These are phyloP conservation scores for Noturus placidus DNA, from an alignment of 2,113 vertebrate genomes.

Conservation along the genomic window DNA sequence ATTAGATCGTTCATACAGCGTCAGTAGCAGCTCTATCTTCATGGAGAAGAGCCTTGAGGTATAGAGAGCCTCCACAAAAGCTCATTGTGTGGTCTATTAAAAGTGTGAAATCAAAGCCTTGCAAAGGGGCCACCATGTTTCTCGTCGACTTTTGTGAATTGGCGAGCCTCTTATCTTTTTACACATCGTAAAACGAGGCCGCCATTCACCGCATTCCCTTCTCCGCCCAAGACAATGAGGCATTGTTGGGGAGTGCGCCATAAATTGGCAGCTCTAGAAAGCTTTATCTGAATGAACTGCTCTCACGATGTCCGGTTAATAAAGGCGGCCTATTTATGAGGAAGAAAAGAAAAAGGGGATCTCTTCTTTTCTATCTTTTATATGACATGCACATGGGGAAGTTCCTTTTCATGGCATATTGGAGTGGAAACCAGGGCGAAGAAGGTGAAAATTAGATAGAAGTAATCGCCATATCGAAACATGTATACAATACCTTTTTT, in stretches of 20 bases:
- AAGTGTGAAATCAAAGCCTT: constrained; percentile 56
- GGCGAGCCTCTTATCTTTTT: constrained; percentile 55
- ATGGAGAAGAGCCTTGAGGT: constrained; percentile 39
- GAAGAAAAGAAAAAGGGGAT: neutral
- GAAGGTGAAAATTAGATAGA: constrained; percentile 18
- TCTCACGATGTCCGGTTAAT: constrained; percentile 36
- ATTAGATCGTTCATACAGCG: constrained; percentile 56
- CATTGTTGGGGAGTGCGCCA: constrained; percentile 50
- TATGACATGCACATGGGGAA: constrained; percentile 9
- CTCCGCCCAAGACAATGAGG: constrained; percentile 53
- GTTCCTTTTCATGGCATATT: neutral
- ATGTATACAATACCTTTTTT: no score
- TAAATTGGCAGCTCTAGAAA: constrained; percentile 39
- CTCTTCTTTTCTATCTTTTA: constrained; percentile 10
- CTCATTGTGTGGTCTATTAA: constrained; percentile 61
- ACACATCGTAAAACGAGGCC: constrained; percentile 51
- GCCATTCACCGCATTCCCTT: constrained; percentile 48
- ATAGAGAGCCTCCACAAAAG: constrained; percentile 45
- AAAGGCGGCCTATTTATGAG: constrained; percentile 12
- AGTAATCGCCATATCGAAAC: no score
- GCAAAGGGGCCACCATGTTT: constrained; percentile 45
- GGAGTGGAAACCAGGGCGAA: neutral
- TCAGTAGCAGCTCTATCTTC: constrained; percentile 48
- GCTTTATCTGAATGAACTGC: constrained; percentile 31
- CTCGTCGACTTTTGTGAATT: constrained; percentile 40